These are phyloP conservation scores for Phalloptychus januarius DNA, from an alignment of 2,797 vertebrate species.

Conservation along the genomic window DNA sequence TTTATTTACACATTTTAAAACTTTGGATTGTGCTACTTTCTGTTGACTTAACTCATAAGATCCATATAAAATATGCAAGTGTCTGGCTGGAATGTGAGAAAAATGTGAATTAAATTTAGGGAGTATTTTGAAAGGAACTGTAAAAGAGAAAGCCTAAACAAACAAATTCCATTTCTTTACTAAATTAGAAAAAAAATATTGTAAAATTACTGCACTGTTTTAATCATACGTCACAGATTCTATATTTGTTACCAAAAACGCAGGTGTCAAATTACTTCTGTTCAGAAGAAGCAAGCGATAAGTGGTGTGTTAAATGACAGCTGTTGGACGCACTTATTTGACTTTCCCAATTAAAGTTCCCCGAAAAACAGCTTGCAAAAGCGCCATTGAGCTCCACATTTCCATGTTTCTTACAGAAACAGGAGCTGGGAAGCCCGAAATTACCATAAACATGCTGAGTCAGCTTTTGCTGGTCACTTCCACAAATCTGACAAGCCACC, in stretches of 20 bases:
- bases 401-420: conserved; percentile 1
- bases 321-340: conserved; percentile 4
- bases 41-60: not conserved
- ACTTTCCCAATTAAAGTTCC: conserved; percentile 1
- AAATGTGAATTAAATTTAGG: not conserved
- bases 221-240: conserved; percentile 11
- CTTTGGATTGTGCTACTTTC: not conserved
- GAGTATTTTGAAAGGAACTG: not conserved
- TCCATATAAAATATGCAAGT: not conserved
- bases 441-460: not conserved
- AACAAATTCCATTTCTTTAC: conserved; percentile 34
- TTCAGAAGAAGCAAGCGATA: conserved; percentile 1
- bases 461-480: not conserved
- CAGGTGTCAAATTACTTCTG: not conserved
- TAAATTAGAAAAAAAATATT: conserved; percentile 46
- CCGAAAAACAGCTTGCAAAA: not conserved
- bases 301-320: conserved; percentile 11
- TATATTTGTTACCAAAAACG: conserved; percentile 12
- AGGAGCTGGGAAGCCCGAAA: not conserved
- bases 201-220: conserved; percentile 31
- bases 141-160: not conserved
- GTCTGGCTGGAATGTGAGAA: not conserved
- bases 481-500: not conserved
- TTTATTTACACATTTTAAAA: not conserved
- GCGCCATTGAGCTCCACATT: not conserved